Evolutionary conservation across 2,113 vertebrate genomes (phyloP), one percentile per base, ranked within the genome.

Genomic region (Xiphophorus couchianus): DNA sequence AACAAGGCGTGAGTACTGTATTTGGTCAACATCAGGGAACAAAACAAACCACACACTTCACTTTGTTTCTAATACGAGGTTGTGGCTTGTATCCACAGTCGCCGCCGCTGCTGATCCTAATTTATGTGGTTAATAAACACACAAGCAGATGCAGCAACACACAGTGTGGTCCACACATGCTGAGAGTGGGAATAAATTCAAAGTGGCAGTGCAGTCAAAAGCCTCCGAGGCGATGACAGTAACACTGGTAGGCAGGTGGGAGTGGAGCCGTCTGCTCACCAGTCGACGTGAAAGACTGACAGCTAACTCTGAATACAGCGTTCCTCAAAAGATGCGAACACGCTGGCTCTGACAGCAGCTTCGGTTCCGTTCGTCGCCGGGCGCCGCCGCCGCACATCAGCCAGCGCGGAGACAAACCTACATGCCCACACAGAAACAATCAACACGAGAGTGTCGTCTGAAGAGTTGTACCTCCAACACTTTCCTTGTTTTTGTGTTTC

Each of bases 181-280:
- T 76, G 86, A 48, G 83, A 61, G 69, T 68, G 83, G 37, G 77
- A 76, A 91, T 78, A 79, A 85, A 90, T 82, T 67, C 76, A 76
- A 67, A 68, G 82, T 85, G 89, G 89, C 85, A 80, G 66, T 42
- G 73, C 82, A 74, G 79, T 77, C 76, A 88, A 87, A 92, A 90
- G 88, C 85, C 85, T 89, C 69, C 22, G 75, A 86, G 90, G 84
- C 78, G 66, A 66, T 84, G 86, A 90, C 80, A 78, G 80, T 84
- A 81, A 84, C 86, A 74, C 69, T 84, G 86, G 86, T 62, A 35
- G 82, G 84, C 84, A 87, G 89, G 88, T 87, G 87, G 71, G 81
- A 89, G 84, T 62, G 79, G 76, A 86, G 83, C 86, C 72, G 76
- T 87, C 89, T 90, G 86, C 83, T 84, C 86, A 83, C 81, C 71